These are phyloP conservation scores for Masnerella sp. DNA, from an alignment of 2,888 invertebrate species.

Conservation along the genomic window DNA sequence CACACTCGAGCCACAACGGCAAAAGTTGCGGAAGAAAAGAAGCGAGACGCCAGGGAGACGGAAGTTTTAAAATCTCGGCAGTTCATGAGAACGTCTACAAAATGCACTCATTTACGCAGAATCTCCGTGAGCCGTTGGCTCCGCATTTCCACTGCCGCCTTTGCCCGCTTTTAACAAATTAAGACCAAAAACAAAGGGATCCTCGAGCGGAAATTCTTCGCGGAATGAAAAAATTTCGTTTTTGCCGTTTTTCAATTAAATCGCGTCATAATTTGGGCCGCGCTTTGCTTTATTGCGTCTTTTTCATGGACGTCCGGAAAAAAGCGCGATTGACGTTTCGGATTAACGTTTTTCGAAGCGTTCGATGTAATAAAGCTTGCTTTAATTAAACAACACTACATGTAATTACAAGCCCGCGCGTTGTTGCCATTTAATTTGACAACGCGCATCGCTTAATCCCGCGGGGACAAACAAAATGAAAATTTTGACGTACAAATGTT, in stretches of 20 bases:
- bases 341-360: neutral
- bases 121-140: constrained; percentile 44
- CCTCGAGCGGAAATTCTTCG: constrained; percentile 33
- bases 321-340: constrained; percentile 1
- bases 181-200: constrained; percentile 66
- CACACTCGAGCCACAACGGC: constrained; percentile 17
- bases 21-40: constrained; percentile 15
- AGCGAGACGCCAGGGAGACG: constrained; percentile 4
- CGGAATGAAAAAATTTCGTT: constrained; percentile 42
- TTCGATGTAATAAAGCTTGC: constrained; percentile 31
- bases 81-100: constrained; percentile 52
- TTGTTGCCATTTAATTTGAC: constrained; percentile 18
- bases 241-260: constrained; percentile 50
- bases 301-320: neutral
- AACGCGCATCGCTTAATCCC: constrained; percentile 23
- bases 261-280: constrained; percentile 23
- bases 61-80: constrained; percentile 49
- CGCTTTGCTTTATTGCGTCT: constrained; percentile 24
- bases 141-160: constrained; percentile 46
- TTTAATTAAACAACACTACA: constrained; percentile 26
- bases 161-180: constrained; percentile 73
- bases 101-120: constrained; percentile 56
- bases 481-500: constrained; percentile 20
- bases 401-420: constrained; percentile 19
- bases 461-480: constrained; percentile 24